Base-by-base conservation (phyloP, 1,140 invertebrate genomes). In the Plutomurus gul region DNA sequence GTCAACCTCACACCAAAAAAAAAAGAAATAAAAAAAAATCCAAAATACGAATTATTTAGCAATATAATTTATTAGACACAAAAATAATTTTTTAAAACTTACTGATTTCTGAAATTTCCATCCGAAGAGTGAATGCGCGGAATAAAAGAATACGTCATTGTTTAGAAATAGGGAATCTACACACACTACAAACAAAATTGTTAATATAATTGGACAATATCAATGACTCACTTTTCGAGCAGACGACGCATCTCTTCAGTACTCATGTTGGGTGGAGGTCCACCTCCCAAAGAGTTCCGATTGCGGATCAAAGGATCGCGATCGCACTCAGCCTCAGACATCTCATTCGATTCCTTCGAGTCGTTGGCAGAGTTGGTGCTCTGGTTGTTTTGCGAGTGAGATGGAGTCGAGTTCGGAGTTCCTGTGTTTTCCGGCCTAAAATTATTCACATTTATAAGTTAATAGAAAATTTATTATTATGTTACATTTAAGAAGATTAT, bases 241-340 rank as follows among this genome's bases (percentile, higher is more conserved):
- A 96, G 92, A 92, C 95, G 95, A 89, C 94, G 91, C 93, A 95
- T 95, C 91, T 95, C 94, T 89, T 95, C 94, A 88, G 93, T 94
- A 18, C 36, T 75, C 75, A 93, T 92, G 92, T 94, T 92, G 89
- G 92, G 92, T 91, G 76, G 75, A 22, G 71, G 36, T 51, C 37
- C 77, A 16, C 76, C 78, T 43, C 80, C 76, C 73, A 80, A 76
- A 25, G 80, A 83, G 51, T 82, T 82, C 4, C 83, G 82, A 77
- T 71, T 83, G 36, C 76, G 78, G 60, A 84, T 83, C 22, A 84
- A 40, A 3, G 80, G 82, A 30, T 84, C 83, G 27, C 83, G 82
- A 88, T 96, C 95, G 87, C 94, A 96, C 87, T 96, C 94, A 84
- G 94, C 94, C 88, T 96, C 95, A 85, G 94, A 95, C 86, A 95